Evolutionary conservation across 2,888 invertebrate genomes (phyloP), one percentile per base, ranked within the genome.

Genomic region (Osedax frankpressi): DNA sequence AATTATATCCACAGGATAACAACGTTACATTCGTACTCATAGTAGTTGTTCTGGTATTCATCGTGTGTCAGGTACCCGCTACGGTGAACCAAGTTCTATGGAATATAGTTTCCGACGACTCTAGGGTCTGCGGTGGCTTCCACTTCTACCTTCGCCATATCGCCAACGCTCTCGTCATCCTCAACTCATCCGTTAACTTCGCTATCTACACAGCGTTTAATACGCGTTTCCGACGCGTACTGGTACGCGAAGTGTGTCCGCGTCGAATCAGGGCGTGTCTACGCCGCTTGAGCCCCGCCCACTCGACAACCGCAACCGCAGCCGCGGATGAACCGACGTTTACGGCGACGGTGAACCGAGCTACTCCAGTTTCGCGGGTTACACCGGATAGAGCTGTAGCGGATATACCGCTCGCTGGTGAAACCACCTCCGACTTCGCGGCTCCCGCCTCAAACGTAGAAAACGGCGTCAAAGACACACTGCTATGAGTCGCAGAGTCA

Each of bases 21-120:
- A 78, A 78, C 75, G 76, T 78, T 73, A 78, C 78, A 6, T 73
- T 78, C 29, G 78, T 78, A 11, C 76, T 78, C 27, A 77, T 78
- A 68, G 71, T 78, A 59, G 78, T 78, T 27, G 73, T 78, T 29
- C 44, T 78, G 30, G 75, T 78, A 6, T 78, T 78, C 74, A 78
- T 75, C 71, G 73, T 78, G 30, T 78, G 78, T 73, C 78, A 78
- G 75, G 70, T 69, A 30, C 69, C 69, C 14, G 77, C 78, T 11
- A 75, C 78, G 27, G 70, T 78, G 70, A 78, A 76, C 67, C 77
- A 78, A 71, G 75, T 78, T 25, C 72, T 78, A 26, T 78, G 78
- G 78, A 76, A 74, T 28, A 65, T 75, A 3, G 74, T 77, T 2
- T 27, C 59, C 2, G 76, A 78, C 63, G 30, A 70, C 14, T 70